Conservation (phyloP, 2,113 vertebrate species). For the Phyllopteryx taeniolatus region DNA sequence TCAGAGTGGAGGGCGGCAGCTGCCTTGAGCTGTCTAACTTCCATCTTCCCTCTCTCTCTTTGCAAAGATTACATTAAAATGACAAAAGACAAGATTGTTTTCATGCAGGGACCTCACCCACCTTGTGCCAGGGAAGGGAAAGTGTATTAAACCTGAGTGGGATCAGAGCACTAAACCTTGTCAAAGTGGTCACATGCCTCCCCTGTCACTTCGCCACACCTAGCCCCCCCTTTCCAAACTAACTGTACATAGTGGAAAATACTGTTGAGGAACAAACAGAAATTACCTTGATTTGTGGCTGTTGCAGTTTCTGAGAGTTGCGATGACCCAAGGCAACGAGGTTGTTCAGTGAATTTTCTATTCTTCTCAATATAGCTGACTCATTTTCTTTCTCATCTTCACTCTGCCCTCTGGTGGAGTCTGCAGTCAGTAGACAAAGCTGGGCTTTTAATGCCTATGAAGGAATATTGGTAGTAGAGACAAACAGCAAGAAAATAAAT, state of each 20-base stretch:
- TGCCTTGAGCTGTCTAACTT: too few species aligned
- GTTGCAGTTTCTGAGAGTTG: conserved; percentile 83
- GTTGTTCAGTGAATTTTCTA: conserved; percentile 78
- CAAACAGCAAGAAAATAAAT: neutral
- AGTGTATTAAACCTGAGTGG: too few species aligned
- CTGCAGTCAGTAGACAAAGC: conserved; percentile 53
- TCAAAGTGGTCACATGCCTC: neutral
- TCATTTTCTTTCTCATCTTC: conserved; percentile 35
- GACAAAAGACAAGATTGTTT: too few species aligned
- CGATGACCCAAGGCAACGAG: conserved; percentile 86
- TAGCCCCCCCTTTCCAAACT: too few species aligned
- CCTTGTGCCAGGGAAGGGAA: too few species aligned
- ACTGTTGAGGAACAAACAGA: neutral
- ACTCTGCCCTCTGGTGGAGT: conserved; percentile 15
- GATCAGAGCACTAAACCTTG: neutral
- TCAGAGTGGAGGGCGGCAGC: too few species aligned
- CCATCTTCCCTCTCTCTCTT: too few species aligned
- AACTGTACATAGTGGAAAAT: neutral
- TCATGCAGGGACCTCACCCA: too few species aligned
- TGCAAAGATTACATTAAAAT: too few species aligned
- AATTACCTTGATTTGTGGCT: conserved; percentile 86
- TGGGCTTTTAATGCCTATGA: conserved; percentile 65
- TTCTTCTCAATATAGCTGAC: conserved; percentile 66
- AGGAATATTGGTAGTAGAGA: neutral
- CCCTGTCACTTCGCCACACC: too few species aligned